Evolutionary conservation across 2,113 vertebrate species (phyloP).

Genomic region (Ardeotis arabs): DNA sequence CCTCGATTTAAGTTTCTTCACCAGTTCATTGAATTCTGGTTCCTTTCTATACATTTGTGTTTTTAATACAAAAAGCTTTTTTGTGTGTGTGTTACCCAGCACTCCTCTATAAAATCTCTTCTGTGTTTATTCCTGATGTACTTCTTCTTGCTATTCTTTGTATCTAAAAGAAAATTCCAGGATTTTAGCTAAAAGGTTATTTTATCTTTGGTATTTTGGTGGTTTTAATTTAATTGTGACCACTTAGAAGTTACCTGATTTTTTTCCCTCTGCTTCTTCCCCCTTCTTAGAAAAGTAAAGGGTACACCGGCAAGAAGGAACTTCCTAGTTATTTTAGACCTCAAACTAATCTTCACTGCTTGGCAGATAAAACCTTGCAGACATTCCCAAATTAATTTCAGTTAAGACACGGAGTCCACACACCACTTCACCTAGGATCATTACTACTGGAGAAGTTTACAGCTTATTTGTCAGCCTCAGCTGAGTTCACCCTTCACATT

Average conservation of each 20-base stretch:
- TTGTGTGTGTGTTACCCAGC: background rate
- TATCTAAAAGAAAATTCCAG: background rate
- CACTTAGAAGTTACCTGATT: background rate
- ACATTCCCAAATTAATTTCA: background rate
- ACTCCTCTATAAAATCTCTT: background rate
- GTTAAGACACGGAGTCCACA: background rate
- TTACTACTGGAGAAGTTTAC: background rate
- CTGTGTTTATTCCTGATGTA: background rate
- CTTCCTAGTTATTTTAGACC: background rate
- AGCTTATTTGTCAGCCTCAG: background rate
- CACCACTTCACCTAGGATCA: background rate
- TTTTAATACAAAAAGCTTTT: background rate
- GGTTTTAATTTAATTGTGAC: background rate
- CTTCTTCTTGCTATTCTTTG: background rate
- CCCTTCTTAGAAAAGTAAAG: background rate
- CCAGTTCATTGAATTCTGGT: background rate
- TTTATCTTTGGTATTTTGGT: background rate
- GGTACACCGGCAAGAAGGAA: background rate
- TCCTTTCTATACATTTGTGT: background rate
- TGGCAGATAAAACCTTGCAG: background rate
- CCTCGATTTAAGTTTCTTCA: background rate
- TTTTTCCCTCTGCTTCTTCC: background rate
- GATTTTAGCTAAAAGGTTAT: background rate
- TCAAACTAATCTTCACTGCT: background rate
- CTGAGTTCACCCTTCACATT: background rate